A percentile compares a stretch with the other conserved stretches of the same genome.
phyloP scores from a whole-genome alignment of 2,113 vertebrate species.

The Kryptolebias marmoratus region DNA sequence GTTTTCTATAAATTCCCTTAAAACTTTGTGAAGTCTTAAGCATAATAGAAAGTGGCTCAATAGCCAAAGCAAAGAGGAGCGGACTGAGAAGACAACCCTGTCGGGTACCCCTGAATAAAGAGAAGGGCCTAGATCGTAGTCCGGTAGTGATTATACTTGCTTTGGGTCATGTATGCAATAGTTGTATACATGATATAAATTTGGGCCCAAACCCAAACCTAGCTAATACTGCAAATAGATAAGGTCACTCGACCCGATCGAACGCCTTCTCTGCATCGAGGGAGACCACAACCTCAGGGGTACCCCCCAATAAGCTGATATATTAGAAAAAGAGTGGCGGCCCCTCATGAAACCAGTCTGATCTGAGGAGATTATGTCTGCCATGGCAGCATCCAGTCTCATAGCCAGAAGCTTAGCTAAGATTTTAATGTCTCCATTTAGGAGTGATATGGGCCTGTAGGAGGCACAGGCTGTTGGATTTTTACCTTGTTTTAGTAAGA shows the following conservation, averaged over 20 bases:
- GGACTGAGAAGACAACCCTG: background rate
- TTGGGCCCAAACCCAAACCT: background rate
- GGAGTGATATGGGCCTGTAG: background rate
- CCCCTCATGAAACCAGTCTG: background rate
- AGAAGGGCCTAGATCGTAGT: background rate
- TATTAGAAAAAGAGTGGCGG: background rate
- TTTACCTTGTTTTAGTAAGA: background rate
- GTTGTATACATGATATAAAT: background rate
- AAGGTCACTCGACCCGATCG: background rate
- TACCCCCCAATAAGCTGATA: background rate
- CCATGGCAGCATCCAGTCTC: background rate
- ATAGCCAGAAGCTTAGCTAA: background rate
- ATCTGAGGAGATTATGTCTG: no score
- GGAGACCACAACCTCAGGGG: background rate
- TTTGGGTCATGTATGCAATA: background rate
- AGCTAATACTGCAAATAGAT: background rate
- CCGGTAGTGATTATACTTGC: background rate
- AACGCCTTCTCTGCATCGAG: conserved; percentile 2
- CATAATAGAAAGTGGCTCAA: background rate
- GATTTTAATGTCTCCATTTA: background rate
- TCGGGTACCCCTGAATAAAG: background rate
- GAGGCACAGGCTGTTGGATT: background rate
- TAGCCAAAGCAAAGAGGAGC: background rate
- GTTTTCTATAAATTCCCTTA: background rate
- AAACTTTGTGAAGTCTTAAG: background rate